Conservation (phyloP, 2,797 vertebrate genomes). For the Geotria australis region DNA sequence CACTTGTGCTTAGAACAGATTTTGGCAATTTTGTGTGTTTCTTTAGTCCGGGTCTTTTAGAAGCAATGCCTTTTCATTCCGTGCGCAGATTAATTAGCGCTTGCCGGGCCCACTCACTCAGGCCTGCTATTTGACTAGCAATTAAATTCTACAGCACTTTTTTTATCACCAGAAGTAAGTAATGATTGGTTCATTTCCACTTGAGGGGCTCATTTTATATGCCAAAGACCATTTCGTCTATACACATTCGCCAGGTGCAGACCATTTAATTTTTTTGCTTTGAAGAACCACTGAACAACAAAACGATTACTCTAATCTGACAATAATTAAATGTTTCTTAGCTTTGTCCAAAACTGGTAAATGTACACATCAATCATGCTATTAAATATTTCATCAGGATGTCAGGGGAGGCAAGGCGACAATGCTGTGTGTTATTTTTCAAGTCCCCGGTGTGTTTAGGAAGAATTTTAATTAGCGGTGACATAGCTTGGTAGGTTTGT, state of each 20-base stretch:
- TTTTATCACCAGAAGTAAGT: background rate
- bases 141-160: background rate
- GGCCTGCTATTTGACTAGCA: background rate
- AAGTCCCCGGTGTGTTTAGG: no score
- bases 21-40: background rate
- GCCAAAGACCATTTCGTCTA: background rate
- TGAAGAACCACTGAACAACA: no score
- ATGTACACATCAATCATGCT: no score
- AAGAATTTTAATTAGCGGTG: no score
- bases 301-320: no score
- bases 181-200: background rate
- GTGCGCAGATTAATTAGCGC: background rate
- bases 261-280: background rate
- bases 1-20: background rate
- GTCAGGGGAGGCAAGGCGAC: no score
- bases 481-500: no score
- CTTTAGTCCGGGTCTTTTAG: no score
- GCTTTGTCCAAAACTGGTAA: no score
- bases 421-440: no score
- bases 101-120: background rate
- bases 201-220: background rate
- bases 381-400: no score
- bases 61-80: background rate
- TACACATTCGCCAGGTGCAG: background rate
- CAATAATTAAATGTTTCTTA: no score